Evolutionary conservation across 1,140 invertebrate genomes (phyloP).

Genomic region (Cydia strobilella): DNA sequence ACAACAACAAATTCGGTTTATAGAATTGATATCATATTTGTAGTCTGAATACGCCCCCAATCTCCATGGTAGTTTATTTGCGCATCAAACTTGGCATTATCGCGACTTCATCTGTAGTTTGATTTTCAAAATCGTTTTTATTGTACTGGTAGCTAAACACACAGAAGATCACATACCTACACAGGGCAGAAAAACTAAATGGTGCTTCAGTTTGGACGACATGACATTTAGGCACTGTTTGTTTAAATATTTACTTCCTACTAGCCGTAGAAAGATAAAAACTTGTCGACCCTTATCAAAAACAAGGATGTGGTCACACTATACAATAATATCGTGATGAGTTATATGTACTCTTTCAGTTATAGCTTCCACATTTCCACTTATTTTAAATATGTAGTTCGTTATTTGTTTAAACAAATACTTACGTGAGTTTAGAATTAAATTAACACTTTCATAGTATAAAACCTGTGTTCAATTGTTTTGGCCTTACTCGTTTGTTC

Average conservation of each 20-base stretch:
- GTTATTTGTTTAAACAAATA: slow-evolving; percentile 25
- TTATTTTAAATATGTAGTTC: background rate
- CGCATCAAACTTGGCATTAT: background rate
- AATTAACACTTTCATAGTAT: slow-evolving; percentile 22
- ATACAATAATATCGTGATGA: slow-evolving; percentile 18
- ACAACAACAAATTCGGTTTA: background rate
- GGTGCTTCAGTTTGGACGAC: no score
- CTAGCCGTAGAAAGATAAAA: background rate
- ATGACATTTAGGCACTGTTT: no score
- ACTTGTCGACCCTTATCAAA: background rate
- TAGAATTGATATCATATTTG: background rate
- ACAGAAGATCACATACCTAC: background rate
- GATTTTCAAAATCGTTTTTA: background rate
- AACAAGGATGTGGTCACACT: background rate
- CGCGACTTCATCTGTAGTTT: background rate
- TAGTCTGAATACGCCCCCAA: background rate
- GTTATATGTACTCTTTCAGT: slow-evolving; percentile 2
- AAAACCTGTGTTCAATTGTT: slow-evolving; percentile 19
- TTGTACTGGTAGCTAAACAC: background rate
- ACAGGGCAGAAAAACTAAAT: background rate
- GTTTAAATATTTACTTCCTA: no score
- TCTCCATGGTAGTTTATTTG: background rate
- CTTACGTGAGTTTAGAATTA: slow-evolving; percentile 14
- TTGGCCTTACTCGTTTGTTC: background rate
- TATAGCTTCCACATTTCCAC: slow-evolving; percentile 1